A percentile compares a stretch with the other conserved stretches of the same genome.
Conservation (phyloP, 2,888 invertebrate genomes). For the Sminthurides aquaticus region DNA sequence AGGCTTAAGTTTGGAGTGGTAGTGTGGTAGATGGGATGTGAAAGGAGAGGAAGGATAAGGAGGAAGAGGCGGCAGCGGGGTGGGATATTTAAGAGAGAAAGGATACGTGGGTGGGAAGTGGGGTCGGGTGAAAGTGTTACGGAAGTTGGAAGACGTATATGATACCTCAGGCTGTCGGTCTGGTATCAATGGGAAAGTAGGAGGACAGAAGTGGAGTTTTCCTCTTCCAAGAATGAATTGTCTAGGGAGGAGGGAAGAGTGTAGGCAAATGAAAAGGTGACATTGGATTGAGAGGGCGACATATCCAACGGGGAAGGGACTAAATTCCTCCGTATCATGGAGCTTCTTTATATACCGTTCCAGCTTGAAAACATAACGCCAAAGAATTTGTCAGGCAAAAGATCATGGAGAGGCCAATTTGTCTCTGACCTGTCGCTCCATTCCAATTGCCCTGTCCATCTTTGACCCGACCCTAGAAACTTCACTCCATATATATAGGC, state of each 20-base stretch:
- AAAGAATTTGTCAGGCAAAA: constrained; percentile 40
- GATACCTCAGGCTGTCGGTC: too few species aligned
- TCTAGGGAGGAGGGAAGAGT: constrained; percentile 33
- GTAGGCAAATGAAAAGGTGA: constrained; percentile 44
- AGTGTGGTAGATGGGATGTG: too few species aligned
- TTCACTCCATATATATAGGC: constrained; percentile 7
- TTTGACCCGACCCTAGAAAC: constrained; percentile 22
- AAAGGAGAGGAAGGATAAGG: too few species aligned
- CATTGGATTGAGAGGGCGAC: constrained; percentile 38
- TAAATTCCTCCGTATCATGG: background rate
- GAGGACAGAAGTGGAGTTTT: too few species aligned
- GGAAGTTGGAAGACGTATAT: too few species aligned
- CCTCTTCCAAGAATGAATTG: constrained; percentile 31
- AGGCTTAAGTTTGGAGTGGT: too few species aligned
- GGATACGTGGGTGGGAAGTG: too few species aligned
- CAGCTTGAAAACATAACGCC: background rate
- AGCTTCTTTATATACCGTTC: too few species aligned
- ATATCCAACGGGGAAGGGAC: constrained; percentile 34
- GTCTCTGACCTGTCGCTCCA: constrained; percentile 40
- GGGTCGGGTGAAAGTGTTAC: too few species aligned
- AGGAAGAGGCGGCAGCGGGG: too few species aligned
- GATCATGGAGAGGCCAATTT: constrained; percentile 42
- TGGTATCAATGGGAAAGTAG: too few species aligned
- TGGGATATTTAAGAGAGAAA: too few species aligned
- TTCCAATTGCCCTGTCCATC: constrained; percentile 31